Conservation (phyloP, 2,797 vertebrate genomes). For the Pipistrellus pipistrellus region DNA sequence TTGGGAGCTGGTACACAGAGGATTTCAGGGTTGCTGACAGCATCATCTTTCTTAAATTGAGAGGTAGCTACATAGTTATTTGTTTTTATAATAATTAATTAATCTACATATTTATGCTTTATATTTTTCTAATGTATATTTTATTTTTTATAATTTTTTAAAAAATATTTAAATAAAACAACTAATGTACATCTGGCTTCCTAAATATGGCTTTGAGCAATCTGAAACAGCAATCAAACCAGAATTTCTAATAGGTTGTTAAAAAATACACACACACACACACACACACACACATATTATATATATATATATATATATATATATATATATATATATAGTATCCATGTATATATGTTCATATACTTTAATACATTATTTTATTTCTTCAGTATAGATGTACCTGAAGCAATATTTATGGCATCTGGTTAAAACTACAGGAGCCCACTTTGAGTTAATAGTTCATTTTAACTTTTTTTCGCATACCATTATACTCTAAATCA, state of each 20-base stretch:
- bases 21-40: background rate
- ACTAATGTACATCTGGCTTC: background rate
- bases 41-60: background rate
- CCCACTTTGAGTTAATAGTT: too few relatives aligned
- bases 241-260: background rate
- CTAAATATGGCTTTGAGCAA: background rate
- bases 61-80: background rate
- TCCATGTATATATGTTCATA: too few relatives aligned
- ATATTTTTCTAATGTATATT: background rate
- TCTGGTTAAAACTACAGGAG: too few relatives aligned
- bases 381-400: too few relatives aligned
- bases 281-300: too few relatives aligned
- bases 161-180: slow-evolving; percentile 20
- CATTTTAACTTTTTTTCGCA: too few relatives aligned
- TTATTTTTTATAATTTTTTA: background rate
- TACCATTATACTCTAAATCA: too few relatives aligned
- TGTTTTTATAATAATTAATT: background rate
- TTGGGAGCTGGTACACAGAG: background rate
- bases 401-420: too few relatives aligned
- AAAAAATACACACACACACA: background rate
- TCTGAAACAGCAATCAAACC: background rate
- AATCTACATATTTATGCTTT: background rate
- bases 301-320: too few relatives aligned
- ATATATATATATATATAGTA: too few relatives aligned
- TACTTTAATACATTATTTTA: too few relatives aligned